phyloP scores from a whole-genome alignment of 2,113 vertebrate species.

The Cervus canadensis region DNA sequence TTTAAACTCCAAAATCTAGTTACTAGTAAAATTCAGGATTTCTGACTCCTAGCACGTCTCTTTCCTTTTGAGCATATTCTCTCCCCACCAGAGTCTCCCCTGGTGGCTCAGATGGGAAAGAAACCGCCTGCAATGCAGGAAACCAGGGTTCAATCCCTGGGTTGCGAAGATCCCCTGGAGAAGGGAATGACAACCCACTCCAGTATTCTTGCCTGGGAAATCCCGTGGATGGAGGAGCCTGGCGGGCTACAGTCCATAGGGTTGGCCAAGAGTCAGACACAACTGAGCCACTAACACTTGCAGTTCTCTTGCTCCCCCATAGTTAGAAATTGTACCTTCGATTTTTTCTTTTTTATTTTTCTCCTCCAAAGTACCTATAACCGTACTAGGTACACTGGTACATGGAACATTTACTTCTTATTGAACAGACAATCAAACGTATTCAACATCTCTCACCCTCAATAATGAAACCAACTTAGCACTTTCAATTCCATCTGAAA shows the following conservation, averaged over 20 bases:
- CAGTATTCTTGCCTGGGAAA: background rate
- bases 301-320: background rate
- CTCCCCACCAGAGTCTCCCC: background rate
- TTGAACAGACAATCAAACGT: background rate
- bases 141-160: background rate
- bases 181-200: background rate
- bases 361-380: background rate
- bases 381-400: background rate
- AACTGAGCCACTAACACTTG: background rate
- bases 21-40: background rate
- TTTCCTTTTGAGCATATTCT: background rate
- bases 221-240: background rate
- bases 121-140: background rate
- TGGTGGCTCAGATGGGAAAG: background rate
- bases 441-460: background rate
- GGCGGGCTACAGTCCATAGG: accelerated
- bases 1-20: background rate
- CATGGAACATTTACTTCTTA: background rate
- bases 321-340: background rate
- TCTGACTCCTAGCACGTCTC: background rate
- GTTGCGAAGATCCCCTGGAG: background rate
- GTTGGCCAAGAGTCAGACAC: background rate
- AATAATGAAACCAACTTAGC: background rate
- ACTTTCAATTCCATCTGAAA: background rate
- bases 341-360: background rate